Base-by-base conservation (phyloP, 2,797 vertebrate species). In the Trachurus trachurus region DNA sequence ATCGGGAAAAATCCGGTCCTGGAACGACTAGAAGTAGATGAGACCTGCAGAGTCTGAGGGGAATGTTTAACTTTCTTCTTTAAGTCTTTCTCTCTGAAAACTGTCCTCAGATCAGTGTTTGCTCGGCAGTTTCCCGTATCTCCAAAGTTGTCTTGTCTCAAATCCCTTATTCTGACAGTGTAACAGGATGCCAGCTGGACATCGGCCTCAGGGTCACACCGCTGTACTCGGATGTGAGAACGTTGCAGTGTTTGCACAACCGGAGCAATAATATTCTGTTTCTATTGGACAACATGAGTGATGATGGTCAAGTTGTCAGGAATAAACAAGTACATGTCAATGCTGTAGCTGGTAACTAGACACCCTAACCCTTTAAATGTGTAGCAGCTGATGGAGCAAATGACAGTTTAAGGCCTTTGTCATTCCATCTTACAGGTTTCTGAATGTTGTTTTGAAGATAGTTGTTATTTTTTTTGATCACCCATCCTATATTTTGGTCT, bases 131-230 rank as follows among this genome's bases (percentile, higher is more conserved):
- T 73, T 66, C 54, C 49, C 13, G 15, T 50, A 29, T 72, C 59
- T 75, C 76, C 42, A 69, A 74, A 54, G 42, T 63, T 17, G 50
- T 68, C 63, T 66, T 60, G 22, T 76, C 65, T 67, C 19, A 53
- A 70, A 77, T 39, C 71, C 44, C 13, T 74, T 45, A 40, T 71
- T 72, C 50, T 68, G 56, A 71, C 66, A 56, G 74, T 80, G 81
- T 80, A 82, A 78, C 78, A 42, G 63, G 66, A 83, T 66, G 65
- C 74, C 71, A 66, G 83, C 65, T 74, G 73, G 66, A 74, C 58
- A 21, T 75, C 50, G 42, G 61, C 56, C 54, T 66, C 2, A 5
- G 58, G 78, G 75, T 79, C 63, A 62, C 53, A 54, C 47, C 70
- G 75, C 78, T 67, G 70, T 1, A 5, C 44, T 70, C 9, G 16